Base-by-base conservation (phyloP, 2,888 invertebrate genomes). In the Drosophila ezoana region DNA sequence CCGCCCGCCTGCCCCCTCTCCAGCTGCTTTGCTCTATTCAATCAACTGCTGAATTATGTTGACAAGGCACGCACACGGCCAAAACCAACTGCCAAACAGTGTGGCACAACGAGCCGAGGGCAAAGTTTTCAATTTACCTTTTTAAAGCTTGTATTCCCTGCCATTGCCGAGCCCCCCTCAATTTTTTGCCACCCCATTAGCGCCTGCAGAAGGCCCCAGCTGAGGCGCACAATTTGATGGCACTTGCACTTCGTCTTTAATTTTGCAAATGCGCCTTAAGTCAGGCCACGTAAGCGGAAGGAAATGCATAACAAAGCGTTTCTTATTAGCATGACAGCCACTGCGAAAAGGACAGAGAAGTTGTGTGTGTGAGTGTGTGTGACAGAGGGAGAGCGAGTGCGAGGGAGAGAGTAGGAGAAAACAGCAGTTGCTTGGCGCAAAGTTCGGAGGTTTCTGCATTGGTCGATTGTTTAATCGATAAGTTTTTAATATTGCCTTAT, bases 261-360 rank as follows among this genome's bases (percentile, higher is more conserved):
- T 83, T 85, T 85, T 43, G 70, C 81, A 83, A 81, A 87, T 83
- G 81, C 72, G 71, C 84, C 81, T 70, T 69, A 73, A 87, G 72
- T 72, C 82, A 70, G 75, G 81, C 81, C 81, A 87, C 84, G 85
- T 84, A 79, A 84, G 72, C 76, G 85, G 79, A 84, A 84, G 83
- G 87, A 87, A 83, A 74, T 79, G 85, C 83, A 87, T 74, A 87
- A 84, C 87, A 83, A 84, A 87, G 84, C 82, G 81, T 72, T 81
- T 76, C 82, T 83, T 76, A 87, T 83, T 84, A 75, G 64, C 67
- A 75, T 68, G 71, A 71, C 77, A 74, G 83, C 53, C 41, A 14
- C 47, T 20, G 37, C 14, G 28, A 16, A 13, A 13, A 8, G 10
- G 38, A 13, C 14, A 23, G 35, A 6, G 16, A 43, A n/a, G n/a